Evolutionary conservation across 2,797 vertebrate genomes (phyloP), one percentile per base, ranked within the genome.

Genomic region (Glyptemys insculpta): DNA sequence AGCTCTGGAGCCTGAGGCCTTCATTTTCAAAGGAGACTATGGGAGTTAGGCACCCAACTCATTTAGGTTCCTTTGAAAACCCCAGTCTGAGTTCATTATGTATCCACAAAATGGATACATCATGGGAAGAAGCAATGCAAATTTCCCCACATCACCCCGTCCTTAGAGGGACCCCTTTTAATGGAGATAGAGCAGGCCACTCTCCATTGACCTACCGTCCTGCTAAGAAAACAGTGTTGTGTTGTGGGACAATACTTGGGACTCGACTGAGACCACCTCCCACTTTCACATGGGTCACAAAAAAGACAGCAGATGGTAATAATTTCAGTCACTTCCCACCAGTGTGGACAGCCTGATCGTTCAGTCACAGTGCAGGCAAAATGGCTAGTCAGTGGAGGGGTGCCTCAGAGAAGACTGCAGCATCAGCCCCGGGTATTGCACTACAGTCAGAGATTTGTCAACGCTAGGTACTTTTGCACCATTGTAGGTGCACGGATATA

Each of bases 91-190:
- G 65, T 37, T 44, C 41, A 56, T 27, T 49, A 34, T 2, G 0
- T 2, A 3, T 1, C 3, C 18, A 53, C 72, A 27, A 23, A 47
- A 10, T 0, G n/a, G 19, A 41, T 41, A 72, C 19, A 72, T 72
- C 68, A 37, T 72, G 19, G 10, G 12, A 86, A 84, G 78, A 76
- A 91, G 83, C 3, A 1, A 10, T n/a, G 85, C 79, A 5, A 27
- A 6, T 1, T 8, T 86, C n/a, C 47, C 79, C 62, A 10, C 0
- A 0, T 31, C 2, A 1, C 12, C 19, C 78, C 57, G 65, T 50
- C 49, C 29, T 49, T 31, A 9, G 21, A 79, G 9, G 23, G 5
- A 4, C 29, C 84, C 14, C 27, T 25, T 31, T 4, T 3, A 47
- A 2, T 19, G 5, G 47, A 53, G 52, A 49, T 12, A 41, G 57